A percentile compares a stretch with the other conserved stretches of the same genome.
These are phyloP conservation scores for Crossocerus cetratus DNA, from an alignment of 2,888 invertebrate genomes.

Conservation along the genomic window DNA sequence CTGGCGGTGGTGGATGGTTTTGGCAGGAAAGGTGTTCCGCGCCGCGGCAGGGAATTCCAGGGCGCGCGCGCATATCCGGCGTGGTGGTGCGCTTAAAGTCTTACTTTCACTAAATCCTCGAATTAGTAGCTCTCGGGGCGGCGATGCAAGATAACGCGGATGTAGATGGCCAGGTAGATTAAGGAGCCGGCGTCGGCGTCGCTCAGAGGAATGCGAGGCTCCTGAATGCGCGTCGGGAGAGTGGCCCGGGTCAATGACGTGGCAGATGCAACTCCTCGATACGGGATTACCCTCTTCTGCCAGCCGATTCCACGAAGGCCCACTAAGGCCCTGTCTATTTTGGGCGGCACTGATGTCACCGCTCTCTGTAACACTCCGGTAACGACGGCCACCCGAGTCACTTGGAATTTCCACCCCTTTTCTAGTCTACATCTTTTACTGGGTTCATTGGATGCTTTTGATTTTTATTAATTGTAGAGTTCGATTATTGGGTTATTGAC, in stretches of 20 bases:
- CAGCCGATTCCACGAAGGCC: slow-evolving; percentile 41
- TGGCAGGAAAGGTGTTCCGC: not conserved
- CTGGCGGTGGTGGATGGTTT: not conserved
- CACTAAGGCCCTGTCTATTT: slow-evolving; percentile 51
- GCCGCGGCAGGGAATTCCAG: not conserved
- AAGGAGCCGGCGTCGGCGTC: slow-evolving; percentile 26
- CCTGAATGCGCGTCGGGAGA: slow-evolving; percentile 32
- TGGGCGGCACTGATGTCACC: slow-evolving; percentile 42
- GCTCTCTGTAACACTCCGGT: not conserved
- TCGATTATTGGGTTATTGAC: no score
- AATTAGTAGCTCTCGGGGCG: slow-evolving; percentile 69
- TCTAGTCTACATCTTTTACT: no score
- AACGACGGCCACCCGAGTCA: no score
- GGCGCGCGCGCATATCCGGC: no score
- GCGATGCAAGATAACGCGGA: slow-evolving; percentile 72
- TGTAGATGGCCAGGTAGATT: slow-evolving; percentile 68
- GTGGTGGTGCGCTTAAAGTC: slow-evolving; percentile 60
- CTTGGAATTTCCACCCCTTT: no score
- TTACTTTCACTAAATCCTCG: slow-evolving; percentile 70
- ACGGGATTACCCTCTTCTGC: slow-evolving; percentile 61
- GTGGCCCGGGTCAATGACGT: slow-evolving; percentile 66
- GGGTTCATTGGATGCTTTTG: no score
- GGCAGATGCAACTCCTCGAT: slow-evolving; percentile 69
- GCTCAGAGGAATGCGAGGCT: slow-evolving; percentile 27
- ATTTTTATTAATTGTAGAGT: no score